Base-by-base conservation (phyloP, 2,888 invertebrate species). In the Campoplex nolae region DNA sequence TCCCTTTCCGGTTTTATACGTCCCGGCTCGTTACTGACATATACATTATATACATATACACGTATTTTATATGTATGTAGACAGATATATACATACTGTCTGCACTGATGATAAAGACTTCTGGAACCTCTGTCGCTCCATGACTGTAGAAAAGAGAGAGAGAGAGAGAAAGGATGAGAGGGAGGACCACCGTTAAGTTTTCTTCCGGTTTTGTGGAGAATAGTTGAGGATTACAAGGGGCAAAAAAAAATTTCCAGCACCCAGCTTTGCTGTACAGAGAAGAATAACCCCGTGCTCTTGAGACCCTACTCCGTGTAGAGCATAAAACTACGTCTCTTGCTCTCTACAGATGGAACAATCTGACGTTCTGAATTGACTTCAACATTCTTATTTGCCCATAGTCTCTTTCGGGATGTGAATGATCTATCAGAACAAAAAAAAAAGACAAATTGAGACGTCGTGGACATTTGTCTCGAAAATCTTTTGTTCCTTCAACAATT, bases 1-100 rank as follows among this genome's bases (percentile, higher is more conserved):
- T 78, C 67, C 51, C 71, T 71, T 81, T 83, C 87, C 86, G 88
- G 81, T 90, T 89, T 88, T 84, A 88, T 79, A 58, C 86, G 76
- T 76, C 76, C 68, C 48, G 68, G 68, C 75, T 82, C 75, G 68
- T 68, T 76, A 58, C 58, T 58, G 54, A 18, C 62, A 16, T 42
- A 48, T 74, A 48, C 62, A 32, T 62, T 62, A 62, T 32, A 77
- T 35, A 45, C 45, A 62, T 62, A 38, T 62, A 58, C 28, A 45
- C 28, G 32, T 32, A 51, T 16, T 54, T 32, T 58, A 58, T 58
- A 13, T 16, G 13, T 13, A 32, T 51, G 11, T 16, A 23, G 13
- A 32, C 32, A 7, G 73, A 83, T 54, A n/a, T 85, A 68, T 65
- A 28, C 54, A 74, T n/a, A 51, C 51, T 77, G 67, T 75, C 70